Evolutionary conservation across 2,797 vertebrate genomes (phyloP).

Genomic region (Melanotaenia pygmaea): DNA sequence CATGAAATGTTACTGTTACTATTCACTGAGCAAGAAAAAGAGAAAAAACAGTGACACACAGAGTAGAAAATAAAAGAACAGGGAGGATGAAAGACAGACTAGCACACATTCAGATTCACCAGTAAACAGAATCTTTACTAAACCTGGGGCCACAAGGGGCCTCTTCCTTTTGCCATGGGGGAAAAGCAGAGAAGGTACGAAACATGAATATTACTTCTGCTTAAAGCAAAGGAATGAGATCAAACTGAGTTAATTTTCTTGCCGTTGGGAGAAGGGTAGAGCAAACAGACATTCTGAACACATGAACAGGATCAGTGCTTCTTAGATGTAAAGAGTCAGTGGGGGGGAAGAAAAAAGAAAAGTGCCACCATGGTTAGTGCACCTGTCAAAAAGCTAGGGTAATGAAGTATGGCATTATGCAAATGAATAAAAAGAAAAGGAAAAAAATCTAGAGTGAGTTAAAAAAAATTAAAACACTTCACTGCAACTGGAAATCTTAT

Average conservation of each 20-base stretch:
- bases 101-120: slow-evolving; percentile 26
- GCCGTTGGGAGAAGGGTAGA: slow-evolving; percentile 31
- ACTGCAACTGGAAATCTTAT: slow-evolving; percentile 14
- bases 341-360: slow-evolving; percentile 30
- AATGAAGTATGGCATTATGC: slow-evolving; percentile 48
- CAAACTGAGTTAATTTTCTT: slow-evolving; percentile 63
- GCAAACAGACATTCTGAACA: slow-evolving; percentile 46
- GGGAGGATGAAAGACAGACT: slow-evolving; percentile 21
- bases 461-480: not conserved
- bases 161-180: slow-evolving; percentile 31
- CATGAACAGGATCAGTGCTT: slow-evolving; percentile 41
- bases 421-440: slow-evolving; percentile 36
- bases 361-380: slow-evolving; percentile 30
- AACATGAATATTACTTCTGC: slow-evolving; percentile 48
- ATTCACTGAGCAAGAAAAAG: slow-evolving; percentile 39
- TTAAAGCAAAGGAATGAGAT: slow-evolving; percentile 42
- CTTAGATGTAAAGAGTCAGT: slow-evolving; percentile 37
- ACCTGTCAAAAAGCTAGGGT: slow-evolving; percentile 42
- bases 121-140: slow-evolving; percentile 45
- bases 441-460: slow-evolving; percentile 8
- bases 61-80: not conserved
- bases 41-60: slow-evolving; percentile 15
- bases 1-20: slow-evolving; percentile 38
- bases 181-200: slow-evolving; percentile 38
- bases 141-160: slow-evolving; percentile 45